Evolutionary conservation across 2,888 invertebrate species (phyloP).

Genomic region (Troides helena): DNA sequence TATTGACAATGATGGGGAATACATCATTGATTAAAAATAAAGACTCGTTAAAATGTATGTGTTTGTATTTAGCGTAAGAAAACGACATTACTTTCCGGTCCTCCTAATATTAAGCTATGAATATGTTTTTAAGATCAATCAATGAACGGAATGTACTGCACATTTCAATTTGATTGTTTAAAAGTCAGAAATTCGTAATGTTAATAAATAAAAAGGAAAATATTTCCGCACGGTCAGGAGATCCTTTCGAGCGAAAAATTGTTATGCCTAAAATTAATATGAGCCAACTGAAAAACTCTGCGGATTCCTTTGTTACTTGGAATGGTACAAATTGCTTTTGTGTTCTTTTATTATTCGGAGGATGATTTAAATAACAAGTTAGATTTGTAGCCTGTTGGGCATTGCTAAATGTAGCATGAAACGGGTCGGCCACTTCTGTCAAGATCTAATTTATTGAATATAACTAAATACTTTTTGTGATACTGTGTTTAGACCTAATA

Average conservation of each 20-base stretch:
- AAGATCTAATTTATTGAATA: neutral
- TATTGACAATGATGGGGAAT: too few species aligned
- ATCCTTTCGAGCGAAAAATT: neutral
- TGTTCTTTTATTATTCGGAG: neutral
- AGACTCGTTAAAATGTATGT: too few species aligned
- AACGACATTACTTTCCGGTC: too few species aligned
- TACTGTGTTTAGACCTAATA: neutral
- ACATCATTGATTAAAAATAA: too few species aligned
- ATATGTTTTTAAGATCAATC: neutral
- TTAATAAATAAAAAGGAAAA: neutral
- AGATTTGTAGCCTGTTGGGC: neutral
- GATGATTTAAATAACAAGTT: neutral
- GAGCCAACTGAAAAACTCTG: neutral
- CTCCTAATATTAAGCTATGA: too few species aligned
- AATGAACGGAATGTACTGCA: neutral
- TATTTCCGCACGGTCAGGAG: neutral
- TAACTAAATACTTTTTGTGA: neutral
- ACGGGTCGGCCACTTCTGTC: neutral
- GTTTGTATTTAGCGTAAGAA: too few species aligned
- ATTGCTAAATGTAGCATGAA: neutral
- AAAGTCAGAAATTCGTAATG: neutral
- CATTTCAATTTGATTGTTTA: neutral
- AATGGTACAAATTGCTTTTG: conserved; percentile 1
- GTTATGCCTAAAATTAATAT: neutral
- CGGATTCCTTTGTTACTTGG: neutral